Percentiles rank a stretch among this genome's conserved stretches.
Conservation (phyloP, 2,888 invertebrate species). For the Ophraella communa region DNA sequence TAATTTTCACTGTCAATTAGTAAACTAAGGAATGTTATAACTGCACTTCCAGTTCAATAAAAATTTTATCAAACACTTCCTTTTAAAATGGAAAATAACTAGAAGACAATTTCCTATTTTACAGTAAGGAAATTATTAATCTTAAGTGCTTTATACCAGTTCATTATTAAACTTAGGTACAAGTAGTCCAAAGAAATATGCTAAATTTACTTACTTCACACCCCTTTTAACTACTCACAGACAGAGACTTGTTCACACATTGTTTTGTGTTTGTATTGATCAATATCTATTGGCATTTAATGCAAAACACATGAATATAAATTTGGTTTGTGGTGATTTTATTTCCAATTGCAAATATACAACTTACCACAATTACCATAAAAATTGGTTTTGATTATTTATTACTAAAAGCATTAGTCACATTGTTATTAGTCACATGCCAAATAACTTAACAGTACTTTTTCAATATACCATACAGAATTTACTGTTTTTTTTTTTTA, state of each 20-base stretch:
- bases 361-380: background rate
- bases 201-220: background rate
- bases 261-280: background rate
- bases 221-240: background rate
- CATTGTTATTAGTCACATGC: background rate
- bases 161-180: no score
- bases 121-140: no score
- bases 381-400: background rate
- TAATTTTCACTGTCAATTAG: no score
- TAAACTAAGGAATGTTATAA: no score
- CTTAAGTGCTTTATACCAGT: no score
- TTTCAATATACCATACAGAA: background rate
- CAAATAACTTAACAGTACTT: background rate
- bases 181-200: no score
- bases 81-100: no score
- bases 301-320: background rate
- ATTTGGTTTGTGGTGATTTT: background rate
- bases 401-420: background rate
- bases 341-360: background rate
- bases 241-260: background rate
- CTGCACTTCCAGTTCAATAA: no score
- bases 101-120: no score
- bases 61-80: no score
- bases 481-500: no score
- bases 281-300: no score